Evolutionary conservation across 2,888 invertebrate species (phyloP), one percentile per base, ranked within the genome.

Genomic region (Lypha dubia): DNA sequence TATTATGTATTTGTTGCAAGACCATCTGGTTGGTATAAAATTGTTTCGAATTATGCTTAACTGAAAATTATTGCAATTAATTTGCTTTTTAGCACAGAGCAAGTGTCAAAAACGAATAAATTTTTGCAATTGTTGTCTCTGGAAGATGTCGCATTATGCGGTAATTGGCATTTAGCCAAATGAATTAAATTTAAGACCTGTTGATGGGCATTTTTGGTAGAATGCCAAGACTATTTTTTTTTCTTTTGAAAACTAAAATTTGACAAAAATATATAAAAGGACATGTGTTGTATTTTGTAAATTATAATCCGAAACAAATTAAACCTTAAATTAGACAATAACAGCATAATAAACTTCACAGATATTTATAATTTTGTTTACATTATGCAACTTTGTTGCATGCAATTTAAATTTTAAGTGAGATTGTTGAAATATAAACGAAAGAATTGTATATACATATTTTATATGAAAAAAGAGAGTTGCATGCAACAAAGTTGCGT

Each of bases 131-230:
- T 46, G 32, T 35, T 71, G 46, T 46, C 22, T 28, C 0, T 20
- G 13, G n/a, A 15, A 49, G 20, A 44, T 49, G 49, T 9, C 35
- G 4, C 46, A 35, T 49, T 60, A 35, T 35, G n/a, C 38, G 38
- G 56, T 62, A 62, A 51, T 51, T 74, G 73, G 73, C 51, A 62
- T 74, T 38, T 17, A 17, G 62, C 62, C 73, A 74, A 74, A 62
- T 74, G 22, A 22, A 28, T 58, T 32, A 2, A 70, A 35, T 15
- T 71, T 32, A 51, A 24, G n/a, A 62, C 58, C 44, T 71, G 56
- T 71, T 44, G 60, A 24, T 6, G 17, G 53, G 24, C 22, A 20
- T 15, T 28, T 56, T 56, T 71, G 70, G 17, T 58, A 17, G 44
- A 56, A 58, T 56, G 56, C 56, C 70, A 71, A 70, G 2, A 46